phyloP scores from a whole-genome alignment of 2,797 vertebrate species.

The Petrocephalus schoutedeni region DNA sequence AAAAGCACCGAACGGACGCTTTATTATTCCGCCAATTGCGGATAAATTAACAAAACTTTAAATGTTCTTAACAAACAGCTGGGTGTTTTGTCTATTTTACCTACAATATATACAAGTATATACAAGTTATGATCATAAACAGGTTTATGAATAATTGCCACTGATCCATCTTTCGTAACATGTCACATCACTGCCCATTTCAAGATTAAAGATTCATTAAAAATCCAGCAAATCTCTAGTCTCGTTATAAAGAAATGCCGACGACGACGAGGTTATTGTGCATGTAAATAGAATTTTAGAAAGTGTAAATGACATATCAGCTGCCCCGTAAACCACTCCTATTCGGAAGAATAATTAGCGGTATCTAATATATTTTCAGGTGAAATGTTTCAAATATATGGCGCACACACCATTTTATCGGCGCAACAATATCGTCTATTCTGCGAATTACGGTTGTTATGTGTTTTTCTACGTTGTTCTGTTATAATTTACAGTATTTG shows the following conservation, averaged over 20 bases:
- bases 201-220: neutral
- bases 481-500: neutral
- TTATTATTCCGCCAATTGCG: neutral
- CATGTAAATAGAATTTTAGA: neutral
- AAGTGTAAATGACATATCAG: neutral
- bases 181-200: neutral
- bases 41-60: neutral
- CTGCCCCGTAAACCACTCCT: neutral
- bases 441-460: neutral
- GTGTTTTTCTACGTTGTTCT: conserved; percentile 4
- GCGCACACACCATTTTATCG: neutral
- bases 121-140: conserved; percentile 9
- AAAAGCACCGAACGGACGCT: neutral
- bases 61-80: neutral
- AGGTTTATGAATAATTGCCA: conserved; percentile 4
- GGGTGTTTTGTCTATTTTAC: neutral
- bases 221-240: neutral
- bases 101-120: conserved; percentile 2
- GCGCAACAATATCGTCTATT: neutral
- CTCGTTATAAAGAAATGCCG: neutral
- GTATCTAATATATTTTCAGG: conserved; percentile 12
- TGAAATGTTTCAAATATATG: neutral
- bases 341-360: neutral
- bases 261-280: neutral
- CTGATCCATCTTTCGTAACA: neutral